Base-by-base conservation (phyloP, 2,888 invertebrate genomes). In the Eumacrocentrus americanus region DNA sequence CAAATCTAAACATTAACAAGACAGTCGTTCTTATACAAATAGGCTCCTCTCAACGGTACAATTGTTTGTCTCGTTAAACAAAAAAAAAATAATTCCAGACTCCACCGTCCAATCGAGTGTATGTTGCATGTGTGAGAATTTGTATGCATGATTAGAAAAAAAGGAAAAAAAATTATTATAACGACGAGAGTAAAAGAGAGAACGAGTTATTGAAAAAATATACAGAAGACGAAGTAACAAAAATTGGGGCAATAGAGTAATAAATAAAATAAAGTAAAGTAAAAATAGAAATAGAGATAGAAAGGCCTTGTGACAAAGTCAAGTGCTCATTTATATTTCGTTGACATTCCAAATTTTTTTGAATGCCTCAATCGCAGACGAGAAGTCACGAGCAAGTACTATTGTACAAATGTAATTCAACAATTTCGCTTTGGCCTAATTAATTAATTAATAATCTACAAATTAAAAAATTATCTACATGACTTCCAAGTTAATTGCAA, bases 61-160 rank as follows among this genome's bases (percentile, higher is more conserved):
- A n/a, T n/a, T n/a, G n/a, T n/a, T n/a, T n/a, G n/a, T n/a, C n/a
- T n/a, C n/a, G n/a, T n/a, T n/a, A 7, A 46, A 34, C 23, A 42
- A 54, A n/a, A 51, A 29, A 38, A 42, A 40, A 58, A 29, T 25
- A 44, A 54, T 50, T 50, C n/a, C 47, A 37, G 47, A 57, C 62
- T 62, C 62, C 62, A 64, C 64, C 64, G 64, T 66, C 64, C 64
- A 66, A 56, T 66, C 46, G 50, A 42, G 60, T 61, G 61, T 60
- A 62, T 58, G 47, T 20, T 58, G 66, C 48, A 58, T 60, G 68
- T 60, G 56, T 63, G 65, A 56, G 46, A 63, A 62, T 59, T 54
- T 51, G 68, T 64, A 65, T 67, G 69, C 46, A 62, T 67, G 63
- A 58, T 60, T 50, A 54, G 44, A 56, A 35, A 48, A 61, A 38